Evolutionary conservation across 1,140 invertebrate genomes (phyloP), one percentile per base, ranked within the genome.

Genomic region (Dendrolimus kikuchii): DNA sequence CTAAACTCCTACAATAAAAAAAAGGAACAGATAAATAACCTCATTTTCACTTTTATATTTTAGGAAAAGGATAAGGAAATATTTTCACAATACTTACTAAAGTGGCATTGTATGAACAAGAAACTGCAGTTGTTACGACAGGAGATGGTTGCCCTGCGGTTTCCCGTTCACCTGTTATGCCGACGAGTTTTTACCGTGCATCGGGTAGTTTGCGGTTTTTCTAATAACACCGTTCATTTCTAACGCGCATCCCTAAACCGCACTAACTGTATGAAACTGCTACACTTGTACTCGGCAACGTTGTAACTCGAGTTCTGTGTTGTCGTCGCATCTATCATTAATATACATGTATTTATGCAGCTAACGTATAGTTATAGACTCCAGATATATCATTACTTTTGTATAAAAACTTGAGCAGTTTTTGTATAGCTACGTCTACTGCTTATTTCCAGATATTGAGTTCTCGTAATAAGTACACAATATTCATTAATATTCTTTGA

Each of bases 241-340:
- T 62, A 64, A 46, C 55, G 55, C 57, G 52, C 68, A 71, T 71
- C 67, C 66, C 71, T 74, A 62, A 64, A 56, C 59, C 64, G 52
- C 59, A 57, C 23, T 77, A 76, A 74, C 68, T 72, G 71, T 74
- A 71, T 62, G 63, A 70, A 68, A 70, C 73, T 58, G 59, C 66
- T 59, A 57, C 61, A 57, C 53, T 64, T 54, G 57, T 57, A 52
- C 55, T 46, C 44, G 52, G 57, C 45, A 62, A 53, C 59, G 62
- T 52, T 64, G 51, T 57, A 62, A 50, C 23, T 40, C 52, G 56
- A 51, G 53, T 60, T 58, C 59, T 56, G 57, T 60, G 61, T 64
- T 60, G 68, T 68, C 66, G 63, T 59, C 59, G 54, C 53, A 48
- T 58, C 53, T 71, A 59, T 68, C 69, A 77, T 79, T 70, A 73